Evolutionary conservation across 37 sponge, comb jelly and placozoan species (phyloP), one percentile per base, ranked within the genome.

Genomic region (Trichoplax adhaerens): DNA sequence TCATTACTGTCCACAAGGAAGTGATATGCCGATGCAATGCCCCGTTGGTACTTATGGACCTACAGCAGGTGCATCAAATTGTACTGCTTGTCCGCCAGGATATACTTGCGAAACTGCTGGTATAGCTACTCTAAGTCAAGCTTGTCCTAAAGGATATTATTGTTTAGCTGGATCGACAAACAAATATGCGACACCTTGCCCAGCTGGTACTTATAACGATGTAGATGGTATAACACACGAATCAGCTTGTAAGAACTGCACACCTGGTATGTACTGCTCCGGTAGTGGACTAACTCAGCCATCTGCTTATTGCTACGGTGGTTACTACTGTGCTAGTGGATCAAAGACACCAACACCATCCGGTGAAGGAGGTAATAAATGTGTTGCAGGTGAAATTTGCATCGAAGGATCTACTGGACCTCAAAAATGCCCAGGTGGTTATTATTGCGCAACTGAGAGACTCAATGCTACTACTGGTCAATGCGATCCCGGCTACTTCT

Each of bases 1-100:
- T 72, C 73, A 52, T 72, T 71, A 74, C 62, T 77, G 78, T 71
- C 78, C 78, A 2, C 61, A 55, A 52, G 78, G 70, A 46, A 58
- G 70, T 7, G 47, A 61, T 3, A 54, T 57, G 6, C 78, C 78
- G 7, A 54, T 60, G 2, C 58, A 52, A 50, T 78, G 79, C 56
- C 73, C 61, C n/a, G 59, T 62, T 58, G 79, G 79, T 10, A 78
- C 63, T 2, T 78, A 74, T 12, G 66, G 58, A 50, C 53, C 73
- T 6, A 57, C 62, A 64, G 29, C 73, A 5, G 78, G 78, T 6
- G 48, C 12, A 52, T 6, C 7, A 52, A 8, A 67, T 8, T 67
- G 69, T 10, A 8, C 12, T 8, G 7, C 7, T 8, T 67, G 69
- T n/a, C 47, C 8, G 7, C 50, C 50, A 12, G 69, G 69, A 48